Percentiles rank a stretch among this genome's conserved stretches.
Conservation (phyloP, 2,113 vertebrate species). For the Campylomormyrus tamandua region DNA sequence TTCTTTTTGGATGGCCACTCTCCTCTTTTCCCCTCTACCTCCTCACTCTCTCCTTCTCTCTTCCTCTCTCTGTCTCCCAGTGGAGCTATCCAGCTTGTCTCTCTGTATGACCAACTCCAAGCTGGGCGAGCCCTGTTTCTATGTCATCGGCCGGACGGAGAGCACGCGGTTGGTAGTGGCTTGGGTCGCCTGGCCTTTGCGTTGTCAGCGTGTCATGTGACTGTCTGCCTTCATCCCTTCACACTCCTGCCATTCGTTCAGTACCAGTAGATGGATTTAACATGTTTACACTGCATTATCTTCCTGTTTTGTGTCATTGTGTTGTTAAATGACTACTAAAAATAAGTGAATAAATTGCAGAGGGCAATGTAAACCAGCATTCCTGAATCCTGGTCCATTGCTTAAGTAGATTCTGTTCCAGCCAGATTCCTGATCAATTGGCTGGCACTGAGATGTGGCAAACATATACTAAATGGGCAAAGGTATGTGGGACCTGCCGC, state of each 20-base stretch:
- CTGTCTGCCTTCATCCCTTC: not conserved
- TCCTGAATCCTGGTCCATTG: not conserved
- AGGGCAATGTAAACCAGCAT: not conserved
- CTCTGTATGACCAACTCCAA: slow-evolving; percentile 78
- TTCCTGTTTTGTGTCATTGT: not conserved
- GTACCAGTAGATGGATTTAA: not conserved
- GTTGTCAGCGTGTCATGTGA: slow-evolving; percentile 33
- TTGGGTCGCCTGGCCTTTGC: slow-evolving; percentile 62
- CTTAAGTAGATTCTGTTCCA: not conserved
- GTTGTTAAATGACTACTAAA: not conserved
- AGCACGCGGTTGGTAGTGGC: slow-evolving; percentile 75
- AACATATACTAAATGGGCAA: not conserved
- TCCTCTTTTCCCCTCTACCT: not conserved
- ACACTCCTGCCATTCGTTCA: not conserved
- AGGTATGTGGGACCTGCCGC: not conserved
- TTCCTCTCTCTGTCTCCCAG: slow-evolving; percentile 15
- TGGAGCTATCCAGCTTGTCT: slow-evolving; percentile 75
- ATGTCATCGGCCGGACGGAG: slow-evolving; percentile 75
- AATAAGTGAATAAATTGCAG: not conserved
- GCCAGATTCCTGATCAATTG: not conserved
- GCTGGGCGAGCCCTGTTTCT: slow-evolving; percentile 73
- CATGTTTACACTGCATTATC: not conserved
- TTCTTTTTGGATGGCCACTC: not conserved
- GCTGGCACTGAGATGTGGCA: not conserved
- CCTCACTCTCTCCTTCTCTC: not conserved